Conservation (phyloP, 2,797 vertebrate species). For the Scomberomorus guttatus region DNA sequence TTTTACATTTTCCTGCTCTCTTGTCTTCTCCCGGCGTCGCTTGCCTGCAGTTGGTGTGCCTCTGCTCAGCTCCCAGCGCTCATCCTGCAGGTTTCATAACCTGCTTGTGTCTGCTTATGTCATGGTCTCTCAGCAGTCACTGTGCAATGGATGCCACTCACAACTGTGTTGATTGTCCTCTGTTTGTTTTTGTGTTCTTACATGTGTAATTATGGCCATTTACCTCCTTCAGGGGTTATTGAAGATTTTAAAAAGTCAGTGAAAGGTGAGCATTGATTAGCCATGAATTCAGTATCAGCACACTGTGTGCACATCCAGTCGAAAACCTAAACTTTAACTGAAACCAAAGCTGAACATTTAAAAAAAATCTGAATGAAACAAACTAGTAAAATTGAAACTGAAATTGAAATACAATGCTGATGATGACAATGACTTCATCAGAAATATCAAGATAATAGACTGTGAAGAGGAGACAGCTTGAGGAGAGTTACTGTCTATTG, state of each 20-base stretch:
- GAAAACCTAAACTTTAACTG: background rate
- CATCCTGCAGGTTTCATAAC: slow-evolving; percentile 60
- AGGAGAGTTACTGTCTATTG: background rate
- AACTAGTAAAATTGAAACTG: background rate
- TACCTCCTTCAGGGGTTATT: too few species aligned
- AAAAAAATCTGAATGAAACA: background rate
- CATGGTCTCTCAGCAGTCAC: slow-evolving; percentile 34
- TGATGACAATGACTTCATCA: background rate
- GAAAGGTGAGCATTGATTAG: too few species aligned
- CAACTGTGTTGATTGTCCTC: background rate
- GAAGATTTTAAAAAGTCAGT: too few species aligned
- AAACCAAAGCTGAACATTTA: background rate
- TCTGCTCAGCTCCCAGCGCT: background rate
- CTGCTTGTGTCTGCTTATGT: slow-evolving; percentile 60
- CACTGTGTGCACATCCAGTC: too few species aligned
- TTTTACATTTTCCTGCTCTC: slow-evolving; percentile 35
- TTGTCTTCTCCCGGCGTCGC: slow-evolving; percentile 14
- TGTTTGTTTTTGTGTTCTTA: too few species aligned
- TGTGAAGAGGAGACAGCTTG: background rate
- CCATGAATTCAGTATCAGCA: too few species aligned
- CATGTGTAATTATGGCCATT: background rate
- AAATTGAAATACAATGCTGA: too few species aligned
- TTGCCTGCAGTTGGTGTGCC: background rate
- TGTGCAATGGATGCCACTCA: slow-evolving; percentile 8
- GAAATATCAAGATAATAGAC: background rate